Conservation (phyloP, 2,797 vertebrate genomes). For the Enteromius anoplus region DNA sequence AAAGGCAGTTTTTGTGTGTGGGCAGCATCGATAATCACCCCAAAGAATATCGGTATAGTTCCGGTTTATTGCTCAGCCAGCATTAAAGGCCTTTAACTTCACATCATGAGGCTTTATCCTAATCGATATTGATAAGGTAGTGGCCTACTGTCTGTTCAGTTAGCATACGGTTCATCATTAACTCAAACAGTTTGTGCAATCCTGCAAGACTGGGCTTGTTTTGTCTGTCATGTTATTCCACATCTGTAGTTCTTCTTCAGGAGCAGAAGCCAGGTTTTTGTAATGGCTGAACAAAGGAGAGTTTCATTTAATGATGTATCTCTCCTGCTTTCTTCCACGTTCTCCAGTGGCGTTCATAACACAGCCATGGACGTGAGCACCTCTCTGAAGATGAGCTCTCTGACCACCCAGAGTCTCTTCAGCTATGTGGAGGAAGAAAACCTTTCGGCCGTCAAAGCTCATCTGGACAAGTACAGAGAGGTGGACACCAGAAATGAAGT, state of each 20-base stretch:
- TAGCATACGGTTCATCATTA: constrained; percentile 50
- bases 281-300: constrained; percentile 27
- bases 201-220: constrained; percentile 25
- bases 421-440: constrained; percentile 94
- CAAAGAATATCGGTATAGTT: background rate
- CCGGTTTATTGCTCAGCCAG: constrained; percentile 37
- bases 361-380: constrained; percentile 78
- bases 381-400: constrained; percentile 86
- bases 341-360: constrained; percentile 47
- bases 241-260: constrained; percentile 8
- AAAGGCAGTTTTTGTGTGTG: background rate
- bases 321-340: constrained; percentile 24
- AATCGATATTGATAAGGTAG: constrained; percentile 48
- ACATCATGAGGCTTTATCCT: constrained; percentile 37
- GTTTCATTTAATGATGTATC: constrained; percentile 38
- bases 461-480: constrained; percentile 94
- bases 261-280: background rate
- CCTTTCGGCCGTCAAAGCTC: constrained; percentile 86
- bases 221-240: constrained; percentile 24
- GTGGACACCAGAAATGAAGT: constrained; percentile 97
- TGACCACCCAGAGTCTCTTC: constrained; percentile 90
- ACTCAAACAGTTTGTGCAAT: constrained; percentile 35
- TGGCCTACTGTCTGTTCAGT: constrained; percentile 36
- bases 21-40: background rate
- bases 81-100: constrained; percentile 40